These are phyloP conservation scores for Horisme vitalbata DNA, from an alignment of 2,888 invertebrate genomes.

Conservation along the genomic window DNA sequence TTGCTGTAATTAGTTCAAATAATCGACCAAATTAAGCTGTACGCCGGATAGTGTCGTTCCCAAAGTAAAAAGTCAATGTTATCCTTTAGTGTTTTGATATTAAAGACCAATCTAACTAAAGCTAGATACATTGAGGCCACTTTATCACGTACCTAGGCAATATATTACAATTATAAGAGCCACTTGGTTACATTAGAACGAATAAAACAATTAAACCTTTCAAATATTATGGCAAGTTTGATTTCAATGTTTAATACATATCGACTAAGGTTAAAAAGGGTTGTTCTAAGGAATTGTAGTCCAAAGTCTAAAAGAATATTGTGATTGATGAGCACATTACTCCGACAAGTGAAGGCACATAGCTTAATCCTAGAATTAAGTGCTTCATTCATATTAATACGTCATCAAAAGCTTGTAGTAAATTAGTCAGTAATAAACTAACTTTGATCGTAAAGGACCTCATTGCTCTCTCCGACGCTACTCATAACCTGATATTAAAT, in stretches of 20 bases:
- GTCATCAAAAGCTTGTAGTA: constrained; percentile 20
- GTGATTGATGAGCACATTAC: background rate
- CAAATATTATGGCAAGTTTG: too few relatives aligned
- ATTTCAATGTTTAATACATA: too few relatives aligned
- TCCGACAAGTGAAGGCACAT: background rate
- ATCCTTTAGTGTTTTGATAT: too few relatives aligned
- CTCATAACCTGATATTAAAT: constrained; percentile 16
- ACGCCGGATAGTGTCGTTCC: constrained; percentile 11
- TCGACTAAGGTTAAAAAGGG: too few relatives aligned
- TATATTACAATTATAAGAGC: too few relatives aligned
- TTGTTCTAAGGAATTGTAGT: background rate
- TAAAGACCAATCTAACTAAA: too few relatives aligned
- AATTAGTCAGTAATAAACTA: constrained; percentile 24
- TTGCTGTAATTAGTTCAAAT: constrained; percentile 27
- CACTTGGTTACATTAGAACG: too few relatives aligned
- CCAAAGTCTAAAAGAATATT: constrained; percentile 1
- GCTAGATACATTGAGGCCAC: too few relatives aligned
- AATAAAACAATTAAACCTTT: background rate
- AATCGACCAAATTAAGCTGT: constrained; percentile 8
- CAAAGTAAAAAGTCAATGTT: too few relatives aligned
- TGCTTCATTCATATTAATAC: constrained; percentile 20
- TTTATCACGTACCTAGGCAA: too few relatives aligned
- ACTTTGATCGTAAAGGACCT: constrained; percentile 26
- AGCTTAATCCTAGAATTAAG: constrained; percentile 8
- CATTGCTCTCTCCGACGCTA: constrained; percentile 2